A percentile compares a stretch with the other conserved stretches of the same genome.
Conservation (phyloP, 2,113 vertebrate genomes). For the Beaufortia kweichowensis region DNA sequence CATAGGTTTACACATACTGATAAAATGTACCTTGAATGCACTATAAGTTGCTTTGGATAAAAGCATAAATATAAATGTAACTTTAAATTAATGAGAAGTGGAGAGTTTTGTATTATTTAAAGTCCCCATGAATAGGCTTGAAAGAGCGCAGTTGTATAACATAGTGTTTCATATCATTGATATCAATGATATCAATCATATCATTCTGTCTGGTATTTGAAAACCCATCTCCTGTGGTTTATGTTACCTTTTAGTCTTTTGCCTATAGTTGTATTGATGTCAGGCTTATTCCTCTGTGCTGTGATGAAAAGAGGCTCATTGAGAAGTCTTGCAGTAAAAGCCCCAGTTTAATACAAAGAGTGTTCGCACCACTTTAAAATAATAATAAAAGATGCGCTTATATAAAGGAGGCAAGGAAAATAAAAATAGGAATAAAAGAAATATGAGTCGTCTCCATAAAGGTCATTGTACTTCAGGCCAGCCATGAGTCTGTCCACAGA, state of each 20-base stretch:
- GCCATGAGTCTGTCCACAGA: neutral
- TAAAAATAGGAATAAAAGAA: neutral
- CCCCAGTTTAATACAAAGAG: neutral
- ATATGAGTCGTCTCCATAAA: neutral
- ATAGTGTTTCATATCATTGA: no score
- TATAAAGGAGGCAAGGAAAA: neutral
- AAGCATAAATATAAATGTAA: no score
- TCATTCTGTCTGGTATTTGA: neutral
- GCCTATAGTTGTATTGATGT: constrained; percentile 1
- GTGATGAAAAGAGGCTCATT: neutral
- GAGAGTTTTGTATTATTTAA: no score
- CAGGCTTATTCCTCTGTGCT: neutral
- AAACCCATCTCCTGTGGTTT: neutral
- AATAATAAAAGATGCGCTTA: neutral
- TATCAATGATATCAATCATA: neutral
- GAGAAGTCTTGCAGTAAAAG: no score
- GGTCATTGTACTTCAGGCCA: neutral
- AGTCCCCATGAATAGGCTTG: no score
- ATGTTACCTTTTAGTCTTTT: neutral
- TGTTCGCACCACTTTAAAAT: neutral
- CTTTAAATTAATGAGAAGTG: no score
- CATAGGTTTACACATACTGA: no score
- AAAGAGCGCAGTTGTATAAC: no score
- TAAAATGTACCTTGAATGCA: no score
- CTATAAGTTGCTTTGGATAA: no score